Base-by-base conservation (phyloP, 2,888 invertebrate genomes). In the Hipparchia semele region DNA sequence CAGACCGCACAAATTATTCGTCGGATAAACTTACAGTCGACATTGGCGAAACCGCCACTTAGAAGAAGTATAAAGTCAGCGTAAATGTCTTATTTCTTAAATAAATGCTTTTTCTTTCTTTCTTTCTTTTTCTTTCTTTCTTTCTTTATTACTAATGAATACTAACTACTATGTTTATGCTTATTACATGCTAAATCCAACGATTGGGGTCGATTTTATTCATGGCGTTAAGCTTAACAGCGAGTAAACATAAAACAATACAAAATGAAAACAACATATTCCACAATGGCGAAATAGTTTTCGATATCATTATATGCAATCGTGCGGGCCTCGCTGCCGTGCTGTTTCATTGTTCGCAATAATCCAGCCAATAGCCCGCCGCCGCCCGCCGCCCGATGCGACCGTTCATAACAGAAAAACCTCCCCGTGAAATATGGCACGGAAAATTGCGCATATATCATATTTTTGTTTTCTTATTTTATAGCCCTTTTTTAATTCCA, bases 351-450 rank as follows among this genome's bases (percentile, higher is more conserved):
- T 68, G 67, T 68, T 68, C 53, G 53, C 12, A 12, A 46, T 58
- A 58, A 68, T 58, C 39, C 66, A 1, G 46, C 39, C 58, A 58
- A 56, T 56, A 8, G 8, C 67, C 54, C 53, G 12, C 53, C 12
- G 5, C 4, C 46, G 46, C 46, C 46, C 6, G 51, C 65, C 10
- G 65, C 51, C 46, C 6, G 46, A 4, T n/a, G 54, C 54, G 10
- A 7, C 33, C 67, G 58, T 68, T 68, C n/a, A 58, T 46, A 68
- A 58, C 58, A 49, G 56, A 56, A 66, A 67, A 67, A 67, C 66
- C 39, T 33, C 54, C 53, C 10, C n/a, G 66, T 39, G 39, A 67
- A 67, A 56, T 67, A 67, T 67, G 54, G 66, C 66, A 54, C 13
- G 66, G 53, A 56, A 67, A 56, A 56, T 56, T 67, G 66, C 66